These are phyloP conservation scores for Archips crataeganus DNA, from an alignment of 2,888 invertebrate genomes.

Conservation along the genomic window DNA sequence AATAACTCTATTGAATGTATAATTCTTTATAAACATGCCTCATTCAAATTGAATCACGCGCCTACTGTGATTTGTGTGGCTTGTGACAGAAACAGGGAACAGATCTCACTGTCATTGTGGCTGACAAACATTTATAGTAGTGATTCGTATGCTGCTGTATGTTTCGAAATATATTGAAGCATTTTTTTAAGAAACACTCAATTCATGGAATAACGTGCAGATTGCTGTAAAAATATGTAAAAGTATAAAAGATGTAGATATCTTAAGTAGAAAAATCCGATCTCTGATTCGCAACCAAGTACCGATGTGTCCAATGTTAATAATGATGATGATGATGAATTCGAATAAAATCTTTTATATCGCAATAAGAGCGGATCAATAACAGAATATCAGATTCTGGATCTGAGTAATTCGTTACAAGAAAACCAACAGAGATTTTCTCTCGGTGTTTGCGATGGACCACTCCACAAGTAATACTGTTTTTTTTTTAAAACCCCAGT, in stretches of 20 bases:
- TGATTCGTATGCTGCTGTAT: no score
- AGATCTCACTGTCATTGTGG: constrained; percentile 1
- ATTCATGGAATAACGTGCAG: no score
- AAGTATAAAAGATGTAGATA: no score
- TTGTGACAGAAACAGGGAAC: constrained; percentile 3
- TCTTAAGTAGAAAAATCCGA: no score
- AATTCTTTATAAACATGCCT: constrained; percentile 35
- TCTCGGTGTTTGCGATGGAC: no score
- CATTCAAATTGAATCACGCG: constrained; percentile 40
- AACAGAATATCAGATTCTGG: neutral
- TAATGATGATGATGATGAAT: no score
- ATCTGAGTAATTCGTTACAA: neutral
- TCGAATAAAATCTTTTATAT: neutral
- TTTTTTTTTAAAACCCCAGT: no score
- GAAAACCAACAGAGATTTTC: neutral
- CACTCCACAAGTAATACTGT: no score
- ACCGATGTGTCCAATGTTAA: neutral
- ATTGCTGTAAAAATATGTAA: no score
- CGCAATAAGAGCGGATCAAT: neutral
- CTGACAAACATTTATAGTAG: neutral
- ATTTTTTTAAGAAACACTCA: no score
- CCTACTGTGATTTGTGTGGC: constrained; percentile 12
- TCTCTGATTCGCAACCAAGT: neutral
- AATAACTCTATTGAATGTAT: constrained; percentile 38
- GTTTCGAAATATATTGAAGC: no score